Evolutionary conservation across 2,113 vertebrate species (phyloP).

Genomic region (Ovis aries): ARS-UI_Ramb_v3.0 NC_056079.1:44684501-44685000

Average conservation of each 20-base stretch:
- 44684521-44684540: not conserved
- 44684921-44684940: not conserved
- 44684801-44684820: not conserved
- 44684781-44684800: not conserved
- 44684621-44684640: not conserved
- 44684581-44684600: not conserved
- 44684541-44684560: not conserved
- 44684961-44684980: not conserved
- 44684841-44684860: not conserved
- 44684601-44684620: not conserved
- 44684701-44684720: not conserved
- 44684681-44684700: not conserved
- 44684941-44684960: not conserved
- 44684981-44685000: accelerated
- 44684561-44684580: not conserved
- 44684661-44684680: not conserved
- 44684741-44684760: not conserved
- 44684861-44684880: not conserved
- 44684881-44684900: not conserved
- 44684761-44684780: not conserved
- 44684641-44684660: not conserved
- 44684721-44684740: not conserved
- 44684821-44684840: not conserved
- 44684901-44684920: not conserved
- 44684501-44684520: not conserved